phyloP scores from a whole-genome alignment of 92 coral and sea anemone species.

The Paragorgia papillata region DNA sequence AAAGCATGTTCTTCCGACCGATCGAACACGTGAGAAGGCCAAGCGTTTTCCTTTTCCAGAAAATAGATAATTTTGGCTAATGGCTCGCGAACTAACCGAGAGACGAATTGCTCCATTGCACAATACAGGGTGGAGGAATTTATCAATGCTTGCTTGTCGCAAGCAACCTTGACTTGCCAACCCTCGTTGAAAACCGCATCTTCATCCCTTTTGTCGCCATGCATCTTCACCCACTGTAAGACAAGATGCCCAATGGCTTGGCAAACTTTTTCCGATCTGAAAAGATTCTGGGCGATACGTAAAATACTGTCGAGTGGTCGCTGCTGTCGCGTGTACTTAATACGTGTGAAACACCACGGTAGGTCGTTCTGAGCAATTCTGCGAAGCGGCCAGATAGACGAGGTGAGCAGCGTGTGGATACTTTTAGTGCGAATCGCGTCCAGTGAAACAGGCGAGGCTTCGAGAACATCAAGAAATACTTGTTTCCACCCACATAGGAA shows the following conservation, averaged over 20 bases:
- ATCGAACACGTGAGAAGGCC: constrained; percentile 52
- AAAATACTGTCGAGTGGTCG: constrained; percentile 55
- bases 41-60: constrained; percentile 84
- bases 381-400: constrained; percentile 63
- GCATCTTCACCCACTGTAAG: background rate
- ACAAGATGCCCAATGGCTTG: background rate
- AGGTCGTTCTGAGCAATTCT: constrained; percentile 67
- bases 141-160: constrained; percentile 47
- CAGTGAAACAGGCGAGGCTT: constrained; percentile 61
- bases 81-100: constrained; percentile 43
- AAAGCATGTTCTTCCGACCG: constrained; percentile 23
- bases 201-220: constrained; percentile 31
- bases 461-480: constrained; percentile 77
- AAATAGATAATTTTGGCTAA: constrained; percentile 72
- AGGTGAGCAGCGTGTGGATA: constrained; percentile 53
- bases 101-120: constrained; percentile 47
- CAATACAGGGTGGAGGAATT: constrained; percentile 54
- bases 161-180: constrained; percentile 64
- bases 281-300: constrained; percentile 32
- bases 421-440: constrained; percentile 56
- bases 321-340: constrained; percentile 63
- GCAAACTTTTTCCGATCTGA: constrained; percentile 1
- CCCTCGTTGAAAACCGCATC: constrained; percentile 23
- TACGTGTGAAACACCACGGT: constrained; percentile 87
- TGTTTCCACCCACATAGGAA: constrained; percentile 93